Evolutionary conservation across 2,888 invertebrate genomes (phyloP), one percentile per base, ranked within the genome.

Genomic region (Pterostichus madidus): DNA sequence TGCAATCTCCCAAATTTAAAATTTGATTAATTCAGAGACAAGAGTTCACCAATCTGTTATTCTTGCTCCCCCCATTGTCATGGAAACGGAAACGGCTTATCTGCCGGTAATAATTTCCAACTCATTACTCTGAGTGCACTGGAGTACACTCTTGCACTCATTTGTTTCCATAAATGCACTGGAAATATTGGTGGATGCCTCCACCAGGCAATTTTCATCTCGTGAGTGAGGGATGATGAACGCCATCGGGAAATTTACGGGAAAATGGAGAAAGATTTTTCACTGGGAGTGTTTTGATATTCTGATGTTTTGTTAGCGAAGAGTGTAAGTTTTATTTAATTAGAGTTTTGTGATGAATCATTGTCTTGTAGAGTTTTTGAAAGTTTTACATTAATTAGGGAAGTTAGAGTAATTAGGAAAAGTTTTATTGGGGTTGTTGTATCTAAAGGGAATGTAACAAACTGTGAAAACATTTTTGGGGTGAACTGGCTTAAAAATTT

Each of bases 101-200:
- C 56, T 17, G 11, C 56, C 56, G 17, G 56, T 56, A 17, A 56
- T 56, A 56, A 56, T 56, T 56, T 56, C 56, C 56, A 17, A 56
- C 17, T 56, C 56, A 56, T 56, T 56, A 56, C 56, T 17, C 17
- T 56, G 56, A 56, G 56, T 56, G 56, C 56, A 56, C 56, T 10
- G 5, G 56, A 13, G 56, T 56, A 17, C 56, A 13, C 49, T 13
- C 56, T 8, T 56, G 13, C 56, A 13, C 17, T 56, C 56, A 56
- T 56, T 17, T 56, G 56, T 56, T 56, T 56, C 17, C 56, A 56
- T 56, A 56, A 56, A 56, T 5, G 52, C 52, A 52, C n/a, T n/a
- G n/a, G 52, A 52, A 11, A 56, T 56, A 56, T 17, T 5, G 15
- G 8, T 13, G 5, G 13, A 56, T 17, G 17, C 17, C 2, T 17